phyloP scores from a whole-genome alignment of 2,797 vertebrate species.

The Siniperca undulata region DNA sequence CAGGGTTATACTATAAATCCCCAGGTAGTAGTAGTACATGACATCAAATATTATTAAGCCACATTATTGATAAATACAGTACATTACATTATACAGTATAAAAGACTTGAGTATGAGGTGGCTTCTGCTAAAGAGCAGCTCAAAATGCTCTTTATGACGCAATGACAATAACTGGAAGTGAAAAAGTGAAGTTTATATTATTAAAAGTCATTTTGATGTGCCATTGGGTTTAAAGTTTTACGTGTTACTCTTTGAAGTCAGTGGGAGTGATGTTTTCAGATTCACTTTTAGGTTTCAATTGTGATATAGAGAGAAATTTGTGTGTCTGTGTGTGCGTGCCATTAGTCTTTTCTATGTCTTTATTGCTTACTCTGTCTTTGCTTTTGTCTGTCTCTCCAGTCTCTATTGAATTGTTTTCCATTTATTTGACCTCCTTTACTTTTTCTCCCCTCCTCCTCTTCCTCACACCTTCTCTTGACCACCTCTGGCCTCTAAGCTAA shows the following conservation, averaged over 20 bases:
- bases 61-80: neutral
- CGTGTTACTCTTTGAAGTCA: constrained; percentile 21
- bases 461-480: neutral
- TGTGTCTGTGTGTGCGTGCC: constrained; percentile 21
- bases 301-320: neutral
- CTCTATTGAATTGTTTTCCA: too few relatives aligned
- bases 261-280: neutral
- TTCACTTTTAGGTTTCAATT: constrained; percentile 4
- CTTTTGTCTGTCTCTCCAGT: neutral
- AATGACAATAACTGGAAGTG: neutral
- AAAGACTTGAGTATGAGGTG: neutral
- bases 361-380: neutral
- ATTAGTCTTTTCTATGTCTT: neutral
- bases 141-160: neutral
- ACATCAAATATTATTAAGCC: neutral
- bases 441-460: neutral
- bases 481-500: constrained; percentile 28
- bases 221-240: constrained; percentile 12
- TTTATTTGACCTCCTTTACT: neutral
- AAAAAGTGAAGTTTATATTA: constrained; percentile 30
- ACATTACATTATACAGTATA: neutral
- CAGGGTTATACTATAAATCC: neutral
- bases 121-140: neutral
- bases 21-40: neutral
- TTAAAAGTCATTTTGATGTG: constrained; percentile 20